Evolutionary conservation across 1,140 invertebrate species (phyloP).

Genomic region (Bactericera cockerelli): DNA sequence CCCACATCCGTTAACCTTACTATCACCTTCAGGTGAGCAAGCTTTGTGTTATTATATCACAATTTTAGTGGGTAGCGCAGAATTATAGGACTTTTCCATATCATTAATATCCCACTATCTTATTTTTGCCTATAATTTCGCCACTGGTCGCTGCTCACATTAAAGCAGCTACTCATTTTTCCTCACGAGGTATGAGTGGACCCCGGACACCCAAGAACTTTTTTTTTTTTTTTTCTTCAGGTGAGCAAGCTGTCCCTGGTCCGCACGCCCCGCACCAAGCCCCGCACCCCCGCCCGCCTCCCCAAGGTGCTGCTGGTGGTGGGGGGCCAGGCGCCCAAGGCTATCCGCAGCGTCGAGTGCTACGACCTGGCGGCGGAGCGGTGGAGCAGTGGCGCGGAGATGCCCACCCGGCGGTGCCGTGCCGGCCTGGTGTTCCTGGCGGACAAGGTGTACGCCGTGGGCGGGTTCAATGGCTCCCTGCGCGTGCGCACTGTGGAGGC

Average conservation of each 20-base stretch:
- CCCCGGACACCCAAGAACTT: no score
- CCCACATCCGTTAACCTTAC: no score
- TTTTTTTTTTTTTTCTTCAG: no score
- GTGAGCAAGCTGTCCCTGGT: slow-evolving; percentile 65
- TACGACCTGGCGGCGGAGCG: slow-evolving; percentile 72
- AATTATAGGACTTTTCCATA: no score
- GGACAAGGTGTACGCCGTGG: slow-evolving; percentile 73
- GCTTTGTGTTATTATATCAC: no score
- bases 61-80: no score
- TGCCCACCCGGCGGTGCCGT: slow-evolving; percentile 52
- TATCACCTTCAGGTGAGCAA: no score
- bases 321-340: slow-evolving; percentile 91
- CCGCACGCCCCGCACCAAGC: slow-evolving; percentile 67
- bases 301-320: slow-evolving; percentile 83
- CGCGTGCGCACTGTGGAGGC: slow-evolving; percentile 79
- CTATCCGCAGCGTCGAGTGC: slow-evolving; percentile 80
- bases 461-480: slow-evolving; percentile 86
- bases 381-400: slow-evolving; percentile 60
- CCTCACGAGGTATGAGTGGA: no score
- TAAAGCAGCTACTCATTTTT: no score
- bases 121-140: no score
- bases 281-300: slow-evolving; percentile 63
- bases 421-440: slow-evolving; percentile 68
- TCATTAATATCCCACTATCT: no score
- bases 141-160: no score